Evolutionary conservation across 2,113 vertebrate species (phyloP).

Genomic region (Chaenogobius annularis): DNA sequence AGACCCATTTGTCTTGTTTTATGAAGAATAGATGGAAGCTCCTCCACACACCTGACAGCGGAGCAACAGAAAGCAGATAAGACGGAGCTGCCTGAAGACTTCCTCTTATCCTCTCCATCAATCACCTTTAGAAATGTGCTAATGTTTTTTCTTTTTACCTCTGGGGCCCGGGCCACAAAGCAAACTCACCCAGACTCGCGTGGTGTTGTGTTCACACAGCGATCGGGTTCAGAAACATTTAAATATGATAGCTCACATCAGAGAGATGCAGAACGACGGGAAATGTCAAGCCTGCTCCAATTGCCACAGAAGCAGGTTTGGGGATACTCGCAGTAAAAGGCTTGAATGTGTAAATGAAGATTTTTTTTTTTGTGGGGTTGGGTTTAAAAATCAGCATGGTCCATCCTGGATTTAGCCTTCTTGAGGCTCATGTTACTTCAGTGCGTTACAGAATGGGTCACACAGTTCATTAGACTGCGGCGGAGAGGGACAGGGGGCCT

Average conservation of each 20-base stretch:
- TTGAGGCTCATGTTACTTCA: conserved; percentile 61
- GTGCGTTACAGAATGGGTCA: conserved; percentile 55
- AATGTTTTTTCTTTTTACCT: conserved; percentile 46
- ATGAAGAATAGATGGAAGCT: conserved; percentile 34
- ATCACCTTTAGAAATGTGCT: conserved; percentile 67
- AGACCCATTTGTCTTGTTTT: conserved; percentile 31
- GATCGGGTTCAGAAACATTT: conserved; percentile 51
- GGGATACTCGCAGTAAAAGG: conserved; percentile 17
- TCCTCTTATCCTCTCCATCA: conserved; percentile 63
- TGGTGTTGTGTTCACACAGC: conserved; percentile 40
- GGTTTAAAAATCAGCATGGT: conserved; percentile 42
- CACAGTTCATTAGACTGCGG: conserved; percentile 54
- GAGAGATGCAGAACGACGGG: conserved; percentile 22
- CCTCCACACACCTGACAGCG: conserved; percentile 41
- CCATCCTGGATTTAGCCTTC: conserved; percentile 52
- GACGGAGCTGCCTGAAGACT: conserved; percentile 59
- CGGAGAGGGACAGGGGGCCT: conserved; percentile 31
- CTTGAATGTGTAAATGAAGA: conserved; percentile 53
- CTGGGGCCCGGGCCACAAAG: conserved; percentile 45
- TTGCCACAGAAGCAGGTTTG: conserved; percentile 38
- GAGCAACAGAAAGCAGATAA: conserved; percentile 37
- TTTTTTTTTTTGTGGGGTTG: conserved; percentile 55
- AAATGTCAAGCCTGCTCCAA: conserved; percentile 37
- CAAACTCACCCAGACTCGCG: conserved; percentile 36
- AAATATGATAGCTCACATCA: conserved; percentile 34